These are phyloP conservation scores for Euzophera pinguis DNA, from an alignment of 2,888 invertebrate genomes.

Conservation along the genomic window DNA sequence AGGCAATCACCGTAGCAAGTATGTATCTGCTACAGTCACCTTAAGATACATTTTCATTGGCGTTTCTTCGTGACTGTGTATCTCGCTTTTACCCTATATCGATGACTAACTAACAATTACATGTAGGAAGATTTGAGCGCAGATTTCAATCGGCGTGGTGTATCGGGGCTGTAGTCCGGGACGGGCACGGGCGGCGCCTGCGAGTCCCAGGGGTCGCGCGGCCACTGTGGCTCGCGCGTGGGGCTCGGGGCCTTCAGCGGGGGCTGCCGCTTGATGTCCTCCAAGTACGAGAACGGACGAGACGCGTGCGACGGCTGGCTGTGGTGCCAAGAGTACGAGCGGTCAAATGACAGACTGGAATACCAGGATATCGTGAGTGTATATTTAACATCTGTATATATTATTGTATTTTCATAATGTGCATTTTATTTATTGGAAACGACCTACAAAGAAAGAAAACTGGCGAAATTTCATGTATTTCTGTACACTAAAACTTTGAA, in stretches of 20 bases:
- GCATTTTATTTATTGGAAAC: no score
- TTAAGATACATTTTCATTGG: no score
- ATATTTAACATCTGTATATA: not conserved
- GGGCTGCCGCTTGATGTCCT: constrained; percentile 40
- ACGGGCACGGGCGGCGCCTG: constrained; percentile 44
- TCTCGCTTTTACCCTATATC: no score
- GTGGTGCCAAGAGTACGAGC: constrained; percentile 56
- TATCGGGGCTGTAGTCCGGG: constrained; percentile 59
- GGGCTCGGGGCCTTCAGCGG: constrained; percentile 28
- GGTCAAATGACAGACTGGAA: constrained; percentile 36
- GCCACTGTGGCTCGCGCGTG: constrained; percentile 36
- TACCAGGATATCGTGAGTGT: not conserved
- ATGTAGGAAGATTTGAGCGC: constrained; percentile 54
- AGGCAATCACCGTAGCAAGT: no score
- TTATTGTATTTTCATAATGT: no score
- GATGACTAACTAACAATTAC: constrained; percentile 21
- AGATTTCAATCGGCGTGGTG: constrained; percentile 55
- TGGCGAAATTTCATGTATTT: no score
- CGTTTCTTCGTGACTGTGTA: no score
- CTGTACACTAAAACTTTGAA: no score
- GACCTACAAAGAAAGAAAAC: no score
- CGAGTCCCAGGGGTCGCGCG: constrained; percentile 36
- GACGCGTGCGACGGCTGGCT: constrained; percentile 22
- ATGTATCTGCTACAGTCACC: no score
- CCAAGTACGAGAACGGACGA: constrained; percentile 58